Conservation (phyloP, 2,113 vertebrate species). For the Ammodramus savannarum region DNA sequence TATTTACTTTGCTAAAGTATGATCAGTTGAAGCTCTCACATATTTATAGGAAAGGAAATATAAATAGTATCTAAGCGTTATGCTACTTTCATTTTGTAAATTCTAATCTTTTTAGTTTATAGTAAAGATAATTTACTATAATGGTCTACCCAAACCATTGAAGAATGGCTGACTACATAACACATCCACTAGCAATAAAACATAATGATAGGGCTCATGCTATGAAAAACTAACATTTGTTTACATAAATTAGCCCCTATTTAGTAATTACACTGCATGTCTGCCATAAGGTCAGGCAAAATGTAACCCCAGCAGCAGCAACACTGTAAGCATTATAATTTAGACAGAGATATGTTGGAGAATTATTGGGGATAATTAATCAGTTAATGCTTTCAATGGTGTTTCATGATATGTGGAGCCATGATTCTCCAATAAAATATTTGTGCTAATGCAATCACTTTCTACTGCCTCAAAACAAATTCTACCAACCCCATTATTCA, state of each 20-base stretch:
- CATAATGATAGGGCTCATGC: not conserved
- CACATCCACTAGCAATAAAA: not conserved
- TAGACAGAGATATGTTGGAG: slow-evolving; percentile 1
- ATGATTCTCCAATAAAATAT: not conserved
- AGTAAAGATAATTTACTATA: not conserved
- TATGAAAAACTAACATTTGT: slow-evolving; percentile 18
- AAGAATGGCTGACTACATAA: not conserved
- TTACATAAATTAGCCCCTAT: slow-evolving; percentile 64
- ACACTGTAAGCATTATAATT: not conserved
- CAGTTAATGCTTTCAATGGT: not conserved
- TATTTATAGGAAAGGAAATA: not conserved
- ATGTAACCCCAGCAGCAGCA: slow-evolving; percentile 6
- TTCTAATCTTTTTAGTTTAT: not conserved
- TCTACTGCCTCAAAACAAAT: slow-evolving; percentile 26
- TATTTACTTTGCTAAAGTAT: not conserved
- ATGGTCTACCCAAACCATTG: not conserved
- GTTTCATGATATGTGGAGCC: not conserved
- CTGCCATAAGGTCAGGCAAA: slow-evolving; percentile 57
- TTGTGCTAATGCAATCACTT: slow-evolving; percentile 11
- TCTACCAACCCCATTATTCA: slow-evolving; percentile 10
- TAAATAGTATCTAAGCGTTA: not conserved
- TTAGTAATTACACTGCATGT: slow-evolving; percentile 58
- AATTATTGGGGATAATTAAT: slow-evolving; percentile 50
- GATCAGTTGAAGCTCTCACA: not conserved
- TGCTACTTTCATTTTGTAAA: not conserved